These are phyloP conservation scores for Novumbra hubbsi DNA, from an alignment of 2,797 vertebrate genomes.

Conservation along the genomic window DNA sequence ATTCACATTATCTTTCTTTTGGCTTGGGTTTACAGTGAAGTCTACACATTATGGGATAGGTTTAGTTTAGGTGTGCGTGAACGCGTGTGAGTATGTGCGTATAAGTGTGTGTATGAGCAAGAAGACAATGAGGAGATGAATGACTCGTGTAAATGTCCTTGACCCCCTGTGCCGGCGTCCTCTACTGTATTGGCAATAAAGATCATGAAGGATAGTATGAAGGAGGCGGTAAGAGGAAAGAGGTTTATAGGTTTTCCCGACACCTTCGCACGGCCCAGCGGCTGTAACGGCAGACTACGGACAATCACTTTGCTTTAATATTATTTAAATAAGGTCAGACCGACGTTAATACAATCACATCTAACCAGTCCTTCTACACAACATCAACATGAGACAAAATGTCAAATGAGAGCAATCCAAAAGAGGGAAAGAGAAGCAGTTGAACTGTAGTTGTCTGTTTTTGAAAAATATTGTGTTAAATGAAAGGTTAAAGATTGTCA, in stretches of 20 bases:
- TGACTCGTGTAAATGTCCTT: conserved; percentile 70
- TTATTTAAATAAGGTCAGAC: conserved; percentile 58
- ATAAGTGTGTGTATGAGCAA: conserved; percentile 21
- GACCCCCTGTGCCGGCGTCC: conserved; percentile 65
- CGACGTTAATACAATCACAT: conserved; percentile 50
- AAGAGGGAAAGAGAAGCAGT: not conserved
- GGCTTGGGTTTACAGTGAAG: too few species aligned
- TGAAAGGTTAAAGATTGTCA: not conserved
- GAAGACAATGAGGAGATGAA: conserved; percentile 52
- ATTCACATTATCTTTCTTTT: too few species aligned
- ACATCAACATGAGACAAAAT: not conserved
- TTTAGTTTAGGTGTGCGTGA: not conserved
- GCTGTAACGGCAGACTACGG: conserved; percentile 4
- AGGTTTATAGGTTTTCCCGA: conserved; percentile 65
- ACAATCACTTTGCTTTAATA: conserved; percentile 32
- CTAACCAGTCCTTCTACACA: not conserved
- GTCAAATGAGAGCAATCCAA: not conserved
- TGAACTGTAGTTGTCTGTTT: not conserved
- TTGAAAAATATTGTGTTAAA: not conserved
- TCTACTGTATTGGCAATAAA: conserved; percentile 48
- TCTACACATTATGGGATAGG: too few species aligned
- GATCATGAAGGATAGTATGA: not conserved
- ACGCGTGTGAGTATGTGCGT: conserved; percentile 10
- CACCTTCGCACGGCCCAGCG: conserved; percentile 59
- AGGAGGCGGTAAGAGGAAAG: conserved; percentile 21